These are phyloP conservation scores for Heteropelma amictum DNA, from an alignment of 2,888 invertebrate genomes.

Conservation along the genomic window DNA sequence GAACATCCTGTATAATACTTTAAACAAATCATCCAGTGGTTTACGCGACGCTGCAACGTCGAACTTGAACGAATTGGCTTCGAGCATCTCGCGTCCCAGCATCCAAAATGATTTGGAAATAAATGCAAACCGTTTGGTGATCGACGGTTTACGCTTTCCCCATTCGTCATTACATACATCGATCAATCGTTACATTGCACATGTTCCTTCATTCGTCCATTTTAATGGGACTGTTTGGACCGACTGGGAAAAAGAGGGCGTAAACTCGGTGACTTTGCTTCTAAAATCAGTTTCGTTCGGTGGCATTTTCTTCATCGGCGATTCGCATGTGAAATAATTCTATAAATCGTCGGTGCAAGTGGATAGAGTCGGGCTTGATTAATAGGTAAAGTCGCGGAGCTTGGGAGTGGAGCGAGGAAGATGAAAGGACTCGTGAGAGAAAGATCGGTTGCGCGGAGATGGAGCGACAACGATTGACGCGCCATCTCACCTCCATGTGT, in stretches of 20 bases:
- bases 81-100: constrained; percentile 23
- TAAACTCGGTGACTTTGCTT: background rate
- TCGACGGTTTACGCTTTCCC: constrained; percentile 31
- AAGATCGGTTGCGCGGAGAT: background rate
- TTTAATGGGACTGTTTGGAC: background rate
- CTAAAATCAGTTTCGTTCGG: background rate
- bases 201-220: background rate
- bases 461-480: constrained; percentile 32
- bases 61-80: no score
- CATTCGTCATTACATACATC: constrained; percentile 49
- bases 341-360: no score
- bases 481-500: no score
- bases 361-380: constrained; percentile 25
- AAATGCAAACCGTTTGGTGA: constrained; percentile 41
- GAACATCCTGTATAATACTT: no score
- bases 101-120: constrained; percentile 49
- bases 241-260: background rate
- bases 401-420: background rate
- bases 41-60: no score
- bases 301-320: no score
- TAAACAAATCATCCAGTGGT: no score
- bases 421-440: constrained; percentile 3
- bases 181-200: background rate
- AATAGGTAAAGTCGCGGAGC: constrained; percentile 7
- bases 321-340: background rate